Evolutionary conservation across 1,140 invertebrate genomes (phyloP), one percentile per base, ranked within the genome.

Genomic region (Drosophila setifemur): DNA sequence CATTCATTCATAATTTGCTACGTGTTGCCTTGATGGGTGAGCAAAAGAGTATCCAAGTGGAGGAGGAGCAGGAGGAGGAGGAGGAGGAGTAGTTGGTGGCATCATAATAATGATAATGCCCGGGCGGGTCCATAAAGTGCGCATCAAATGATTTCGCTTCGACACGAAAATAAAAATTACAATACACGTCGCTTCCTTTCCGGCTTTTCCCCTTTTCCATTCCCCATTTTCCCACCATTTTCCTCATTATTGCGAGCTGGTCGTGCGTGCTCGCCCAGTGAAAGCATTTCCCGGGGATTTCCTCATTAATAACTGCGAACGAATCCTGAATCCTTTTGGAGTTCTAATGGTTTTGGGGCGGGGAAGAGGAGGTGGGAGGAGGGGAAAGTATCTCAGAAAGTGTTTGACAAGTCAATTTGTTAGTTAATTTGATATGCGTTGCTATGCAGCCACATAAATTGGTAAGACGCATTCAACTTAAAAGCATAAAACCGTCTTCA

Each of bases 1-100:
- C 77, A 79, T 81, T 72, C 79, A 85, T 85, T 85, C 79, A 85
- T 85, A 85, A 85, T 85, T 85, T 85, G 73, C 81, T 86, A 85
- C 77, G 77, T 82, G 77, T 83, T 82, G 76, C 70, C 70, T 19
- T 3, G 25, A 23, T 23, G 25, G 11, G 3, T 16, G 4, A 21
- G 11, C 40, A 12, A 6, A 5, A 4, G 39, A n/a, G n/a, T n/a
- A n/a, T 67, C 47, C 28, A n/a, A n/a, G n/a, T n/a, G n/a, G n/a
- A n/a, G n/a, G n/a, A n/a, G n/a, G n/a, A n/a, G n/a, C n/a, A n/a
- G n/a, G n/a, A n/a, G n/a, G n/a, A n/a, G n/a, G n/a, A n/a, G n/a
- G n/a, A n/a, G n/a, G n/a, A n/a, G n/a, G n/a, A n/a, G n/a, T n/a
- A n/a, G n/a, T n/a, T 44, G 53, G 21, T 42, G 2, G 12, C 45